Evolutionary conservation across 2,797 vertebrate species (phyloP).

Genomic region (Pangasius sanitwongsei): DNA sequence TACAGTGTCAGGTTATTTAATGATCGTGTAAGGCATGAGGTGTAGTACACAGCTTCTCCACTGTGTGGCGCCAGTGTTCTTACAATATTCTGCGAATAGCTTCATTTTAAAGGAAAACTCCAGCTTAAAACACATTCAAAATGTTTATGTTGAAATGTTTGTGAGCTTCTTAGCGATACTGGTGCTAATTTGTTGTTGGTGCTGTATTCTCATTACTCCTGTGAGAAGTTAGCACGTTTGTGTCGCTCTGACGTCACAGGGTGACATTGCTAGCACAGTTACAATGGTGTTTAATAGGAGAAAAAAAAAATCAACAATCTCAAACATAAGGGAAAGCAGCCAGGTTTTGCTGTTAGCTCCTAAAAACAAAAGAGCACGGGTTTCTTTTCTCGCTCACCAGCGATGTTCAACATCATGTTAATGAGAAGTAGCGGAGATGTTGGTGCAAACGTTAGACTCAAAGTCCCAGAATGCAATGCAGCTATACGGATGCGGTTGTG

Average conservation of each 20-base stretch:
- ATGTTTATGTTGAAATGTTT: neutral
- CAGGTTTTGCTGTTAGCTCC: neutral
- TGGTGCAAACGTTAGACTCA: neutral
- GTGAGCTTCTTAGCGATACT: neutral
- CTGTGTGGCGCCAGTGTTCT: slow-evolving; percentile 36
- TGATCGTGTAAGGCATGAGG: neutral
- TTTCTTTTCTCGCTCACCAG: too few species aligned
- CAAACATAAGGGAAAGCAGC: neutral
- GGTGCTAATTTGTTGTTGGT: neutral
- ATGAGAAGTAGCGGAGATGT: neutral
- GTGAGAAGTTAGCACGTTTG: neutral
- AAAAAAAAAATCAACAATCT: neutral
- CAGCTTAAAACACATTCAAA: neutral
- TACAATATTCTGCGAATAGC: neutral
- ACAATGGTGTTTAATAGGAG: neutral
- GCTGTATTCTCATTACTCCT: neutral
- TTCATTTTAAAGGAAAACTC: neutral
- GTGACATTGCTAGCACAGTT: neutral
- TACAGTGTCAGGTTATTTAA: neutral
- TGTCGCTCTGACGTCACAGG: neutral
- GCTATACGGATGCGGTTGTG: neutral
- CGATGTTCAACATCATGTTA: neutral
- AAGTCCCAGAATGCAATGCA: slow-evolving; percentile 18
- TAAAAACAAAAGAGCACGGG: neutral
- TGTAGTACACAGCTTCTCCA: neutral